Evolutionary conservation across 1,140 invertebrate species (phyloP).

Genomic region (Heliothis virescens): DNA sequence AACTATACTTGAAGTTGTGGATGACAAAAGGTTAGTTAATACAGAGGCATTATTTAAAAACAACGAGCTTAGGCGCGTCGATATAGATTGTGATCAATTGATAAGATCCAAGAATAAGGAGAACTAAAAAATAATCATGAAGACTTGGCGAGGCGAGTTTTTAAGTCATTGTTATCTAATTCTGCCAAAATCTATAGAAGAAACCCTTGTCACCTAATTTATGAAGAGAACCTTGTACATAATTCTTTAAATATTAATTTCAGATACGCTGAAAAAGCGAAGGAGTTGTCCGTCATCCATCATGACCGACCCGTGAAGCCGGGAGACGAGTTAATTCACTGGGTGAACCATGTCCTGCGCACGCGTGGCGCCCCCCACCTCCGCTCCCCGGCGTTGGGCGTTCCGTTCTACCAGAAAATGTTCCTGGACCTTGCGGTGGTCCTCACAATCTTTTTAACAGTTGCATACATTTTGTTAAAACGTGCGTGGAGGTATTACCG

Average conservation of each 20-base stretch:
- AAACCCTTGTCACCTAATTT: too few relatives aligned
- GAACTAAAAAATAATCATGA: too few relatives aligned
- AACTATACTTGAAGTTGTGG: slow-evolving; percentile 58
- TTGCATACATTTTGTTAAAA: neutral
- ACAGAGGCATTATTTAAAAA: neutral
- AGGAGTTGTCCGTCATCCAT: slow-evolving; percentile 63
- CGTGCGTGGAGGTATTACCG: neutral
- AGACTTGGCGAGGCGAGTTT: too few relatives aligned
- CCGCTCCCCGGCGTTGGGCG: slow-evolving; percentile 59
- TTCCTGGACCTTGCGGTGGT: slow-evolving; percentile 36
- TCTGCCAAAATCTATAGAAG: too few relatives aligned
- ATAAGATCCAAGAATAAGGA: too few relatives aligned
- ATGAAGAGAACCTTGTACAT: too few relatives aligned
- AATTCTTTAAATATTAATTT: too few relatives aligned
- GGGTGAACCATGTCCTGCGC: slow-evolving; percentile 66
- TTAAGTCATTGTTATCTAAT: too few relatives aligned
- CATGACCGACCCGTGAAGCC: slow-evolving; percentile 68
- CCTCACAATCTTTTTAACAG: slow-evolving; percentile 1
- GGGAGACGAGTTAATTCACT: slow-evolving; percentile 64
- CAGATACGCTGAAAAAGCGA: slow-evolving; percentile 61
- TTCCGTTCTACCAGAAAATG: slow-evolving; percentile 62
- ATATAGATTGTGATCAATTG: too few relatives aligned
- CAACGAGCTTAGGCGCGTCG: too few relatives aligned
- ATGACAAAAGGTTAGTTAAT: slow-evolving; percentile 53
- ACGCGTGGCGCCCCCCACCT: slow-evolving; percentile 68